Percentiles rank a stretch among this genome's conserved stretches.
Evolutionary conservation across 2,888 invertebrate genomes (phyloP).

Genomic region (Phaonia tiefii): DNA sequence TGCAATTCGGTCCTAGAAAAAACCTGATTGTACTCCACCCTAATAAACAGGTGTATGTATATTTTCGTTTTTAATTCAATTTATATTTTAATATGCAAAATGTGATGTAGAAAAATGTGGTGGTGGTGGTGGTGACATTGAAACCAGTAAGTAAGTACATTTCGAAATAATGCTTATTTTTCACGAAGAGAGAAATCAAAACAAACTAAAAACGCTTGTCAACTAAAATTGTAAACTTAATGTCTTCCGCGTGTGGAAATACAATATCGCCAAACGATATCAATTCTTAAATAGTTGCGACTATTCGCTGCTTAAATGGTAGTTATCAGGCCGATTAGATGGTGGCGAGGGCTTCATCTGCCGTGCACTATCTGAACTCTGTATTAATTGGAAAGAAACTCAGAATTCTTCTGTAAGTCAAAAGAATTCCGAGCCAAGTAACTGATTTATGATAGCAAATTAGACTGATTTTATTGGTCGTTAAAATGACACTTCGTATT

Average conservation of each 20-base stretch:
- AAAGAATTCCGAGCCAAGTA: conserved; percentile 17
- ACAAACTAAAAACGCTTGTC: conserved; percentile 35
- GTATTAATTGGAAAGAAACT: too few species aligned
- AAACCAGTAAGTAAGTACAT: conserved; percentile 34
- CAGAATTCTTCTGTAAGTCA: too few species aligned
- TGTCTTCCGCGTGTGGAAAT: conserved; percentile 45
- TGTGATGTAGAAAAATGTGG: conserved; percentile 43
- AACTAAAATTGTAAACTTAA: conserved; percentile 38
- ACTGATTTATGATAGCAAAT: conserved; percentile 29
- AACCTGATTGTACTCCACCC: too few species aligned
- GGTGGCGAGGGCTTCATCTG: too few species aligned
- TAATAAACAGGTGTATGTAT: too few species aligned
- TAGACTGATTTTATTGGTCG: conserved; percentile 34
- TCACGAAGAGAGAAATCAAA: conserved; percentile 22
- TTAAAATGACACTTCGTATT: conserved; percentile 39
- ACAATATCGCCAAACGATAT: conserved; percentile 26
- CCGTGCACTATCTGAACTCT: too few species aligned
- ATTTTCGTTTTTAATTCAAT: conserved; percentile 20
- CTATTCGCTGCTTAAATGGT: too few species aligned
- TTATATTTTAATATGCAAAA: conserved; percentile 59
- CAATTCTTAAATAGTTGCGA: not conserved
- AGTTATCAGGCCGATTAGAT: too few species aligned
- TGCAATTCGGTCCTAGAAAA: too few species aligned
- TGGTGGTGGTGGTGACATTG: conserved; percentile 57
- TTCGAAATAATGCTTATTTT: conserved; percentile 37